Evolutionary conservation across 2,113 vertebrate genomes (phyloP).

Genomic region (Phasianus colchicus): DNA sequence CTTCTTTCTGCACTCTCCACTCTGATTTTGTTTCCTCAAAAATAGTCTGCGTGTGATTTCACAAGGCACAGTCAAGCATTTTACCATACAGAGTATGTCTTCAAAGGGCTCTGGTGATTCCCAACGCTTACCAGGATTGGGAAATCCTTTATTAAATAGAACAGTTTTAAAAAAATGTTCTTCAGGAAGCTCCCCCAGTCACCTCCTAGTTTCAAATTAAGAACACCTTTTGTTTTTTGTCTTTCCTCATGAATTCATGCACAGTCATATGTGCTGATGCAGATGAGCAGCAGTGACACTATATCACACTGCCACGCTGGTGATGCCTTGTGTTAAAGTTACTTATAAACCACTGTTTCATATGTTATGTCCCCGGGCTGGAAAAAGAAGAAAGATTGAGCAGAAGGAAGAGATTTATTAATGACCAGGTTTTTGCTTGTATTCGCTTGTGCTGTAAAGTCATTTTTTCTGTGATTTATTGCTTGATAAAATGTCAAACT

Average conservation of each 20-base stretch:
- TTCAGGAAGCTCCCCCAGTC: neutral
- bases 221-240: neutral
- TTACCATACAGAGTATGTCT: neutral
- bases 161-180: neutral
- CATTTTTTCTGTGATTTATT: neutral
- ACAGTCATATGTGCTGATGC: neutral
- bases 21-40: neutral
- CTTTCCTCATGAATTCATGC: neutral
- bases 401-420: neutral
- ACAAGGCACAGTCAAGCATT: neutral
- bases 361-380: neutral
- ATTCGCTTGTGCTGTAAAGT: neutral
- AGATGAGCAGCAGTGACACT: neutral
- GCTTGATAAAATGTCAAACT: neutral
- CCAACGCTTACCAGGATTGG: neutral
- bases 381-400: neutral
- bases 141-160: neutral
- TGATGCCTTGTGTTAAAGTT: neutral
- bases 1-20: neutral
- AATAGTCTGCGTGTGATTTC: neutral
- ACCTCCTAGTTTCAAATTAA: neutral
- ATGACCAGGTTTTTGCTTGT: neutral
- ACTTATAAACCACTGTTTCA: too few relatives aligned
- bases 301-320: rapidly evolving
- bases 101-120: neutral